Base-by-base conservation (phyloP, 1,140 invertebrate genomes). In the Marisa cornuarietis region DNA sequence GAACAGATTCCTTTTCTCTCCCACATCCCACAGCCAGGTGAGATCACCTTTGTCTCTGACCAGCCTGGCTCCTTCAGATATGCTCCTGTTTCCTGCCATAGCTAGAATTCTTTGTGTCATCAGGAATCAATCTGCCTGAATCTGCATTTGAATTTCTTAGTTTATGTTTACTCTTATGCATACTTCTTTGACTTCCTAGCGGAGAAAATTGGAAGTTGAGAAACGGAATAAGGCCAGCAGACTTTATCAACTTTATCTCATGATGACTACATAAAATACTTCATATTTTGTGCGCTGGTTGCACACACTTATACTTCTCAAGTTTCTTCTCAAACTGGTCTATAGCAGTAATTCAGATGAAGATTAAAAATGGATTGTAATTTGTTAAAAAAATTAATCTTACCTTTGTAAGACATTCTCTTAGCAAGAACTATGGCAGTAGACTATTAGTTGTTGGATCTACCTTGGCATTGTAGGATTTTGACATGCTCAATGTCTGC, bases 11-110 rank as follows among this genome's bases (percentile, higher is more conserved):
- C 20, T 16, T 52, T 58, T 10, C 76, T 24, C 26, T 51, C 61
- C 31, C 51, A 20, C 18, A 26, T 49, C 11, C 51, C 14, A n/a
- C 20, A 54, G 51, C 73, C 9, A 49, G 31, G 75, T 63, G 16
- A 71, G 24, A 42, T 13, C n/a, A 63, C 11, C n/a, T 69, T 62
- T 20, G 9, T 18, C 10, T 42, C 26, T 5, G 20, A 26, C 13
- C 7, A 31, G 18, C n/a, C 63, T 49, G 42, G 4, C 0, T 51
- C 49, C 49, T 14, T 68, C 62, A 22, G 1, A 16, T 31, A 16
- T 85, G 80, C 73, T 83, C 82, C 66, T 85, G 86, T 72, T 85
- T 83, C 24, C 71, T 79, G 13, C 75, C 81, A 81, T 54, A 24
- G 22, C 14, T 6, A 72, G 24, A n/a, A 42, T 42, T 72, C 22